Base-by-base conservation (phyloP, 92 coral and sea anemone genomes). In the Phenganax marumi region DNA sequence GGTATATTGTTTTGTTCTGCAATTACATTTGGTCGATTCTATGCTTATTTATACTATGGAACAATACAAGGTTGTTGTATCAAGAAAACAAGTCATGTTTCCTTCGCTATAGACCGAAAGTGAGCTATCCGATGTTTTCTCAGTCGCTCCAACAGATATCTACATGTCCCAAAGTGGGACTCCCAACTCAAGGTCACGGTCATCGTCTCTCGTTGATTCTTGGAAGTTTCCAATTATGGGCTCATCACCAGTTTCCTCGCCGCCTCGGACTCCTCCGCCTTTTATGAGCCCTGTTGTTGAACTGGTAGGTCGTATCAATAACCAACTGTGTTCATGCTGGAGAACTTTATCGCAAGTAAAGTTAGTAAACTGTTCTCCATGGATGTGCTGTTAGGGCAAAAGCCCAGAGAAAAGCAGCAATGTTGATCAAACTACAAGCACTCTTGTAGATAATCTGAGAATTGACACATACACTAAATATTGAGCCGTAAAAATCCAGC, bases 211-310 rank as follows among this genome's bases (percentile, higher is more conserved):
- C 10, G 63, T 80, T 11, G 85, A 85, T 68, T 63, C 83, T 52
- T 96, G 99, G 99, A 84, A 86, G 12, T 88, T 96, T 54, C 99
- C 99, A 47, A 89, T 88, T 85, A 91, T 92, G 68, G 99, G 99
- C 11, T 88, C 87, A 63, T 96, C 99, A 25, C 99, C 99, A 56
- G 97, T 96, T 54, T 91, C 97, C 7, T 87, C 97, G 0, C 99
- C 99, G 11, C 97, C 99, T 52, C 86, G 96, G 16, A 96, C 99
- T 76, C 99, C 97, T n/a, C 92, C 99, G 12, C 97, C 97, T 17
- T 94, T 62, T 21, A 61, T 78, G 72, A 78, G 56, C 8, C 83
- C 83, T 2, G 25, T 78, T n/a, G 0, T 78, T 25, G 83, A 78
- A 78, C 22, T 62, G 83, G 83, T 78, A 78, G 63, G 73, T 26